Conservation (phyloP, 2,797 vertebrate genomes). For the Myotis findleyi region DNA sequence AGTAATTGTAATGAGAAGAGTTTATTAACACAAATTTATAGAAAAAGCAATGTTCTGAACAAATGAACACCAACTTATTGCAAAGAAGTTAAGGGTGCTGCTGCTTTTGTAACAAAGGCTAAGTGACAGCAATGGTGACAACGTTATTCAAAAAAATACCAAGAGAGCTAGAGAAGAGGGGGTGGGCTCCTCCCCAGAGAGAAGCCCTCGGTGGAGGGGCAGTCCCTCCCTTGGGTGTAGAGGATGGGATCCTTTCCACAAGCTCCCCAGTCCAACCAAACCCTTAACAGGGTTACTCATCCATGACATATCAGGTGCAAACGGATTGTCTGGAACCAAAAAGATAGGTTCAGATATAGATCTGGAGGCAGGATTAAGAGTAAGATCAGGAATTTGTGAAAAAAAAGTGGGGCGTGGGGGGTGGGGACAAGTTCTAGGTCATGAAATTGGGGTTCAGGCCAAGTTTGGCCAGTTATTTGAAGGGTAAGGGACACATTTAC, state of each 20-base stretch:
- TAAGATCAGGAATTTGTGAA: background rate
- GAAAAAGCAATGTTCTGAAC: background rate
- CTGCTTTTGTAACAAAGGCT: background rate
- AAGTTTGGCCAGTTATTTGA: background rate
- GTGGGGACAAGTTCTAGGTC: background rate
- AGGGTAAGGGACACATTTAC: background rate
- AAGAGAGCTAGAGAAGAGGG: background rate
- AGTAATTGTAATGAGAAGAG: background rate
- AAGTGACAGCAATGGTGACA: background rate
- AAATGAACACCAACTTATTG: background rate
- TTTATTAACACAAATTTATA: background rate
- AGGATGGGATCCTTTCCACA: background rate
- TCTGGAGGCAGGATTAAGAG: background rate
- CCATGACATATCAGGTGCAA: background rate
- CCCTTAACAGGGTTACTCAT: background rate
- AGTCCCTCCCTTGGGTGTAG: background rate
- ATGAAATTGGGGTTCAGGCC: background rate
- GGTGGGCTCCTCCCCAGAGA: background rate
- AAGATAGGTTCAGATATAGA: background rate
- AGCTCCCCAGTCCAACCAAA: background rate
- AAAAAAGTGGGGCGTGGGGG: no score
- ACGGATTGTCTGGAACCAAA: background rate
- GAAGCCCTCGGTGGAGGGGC: background rate
- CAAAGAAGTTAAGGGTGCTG: background rate
- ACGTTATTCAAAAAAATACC: background rate